Conservation (phyloP, 2,797 vertebrate genomes). For the Periophthalmus magnuspinnatus region DNA sequence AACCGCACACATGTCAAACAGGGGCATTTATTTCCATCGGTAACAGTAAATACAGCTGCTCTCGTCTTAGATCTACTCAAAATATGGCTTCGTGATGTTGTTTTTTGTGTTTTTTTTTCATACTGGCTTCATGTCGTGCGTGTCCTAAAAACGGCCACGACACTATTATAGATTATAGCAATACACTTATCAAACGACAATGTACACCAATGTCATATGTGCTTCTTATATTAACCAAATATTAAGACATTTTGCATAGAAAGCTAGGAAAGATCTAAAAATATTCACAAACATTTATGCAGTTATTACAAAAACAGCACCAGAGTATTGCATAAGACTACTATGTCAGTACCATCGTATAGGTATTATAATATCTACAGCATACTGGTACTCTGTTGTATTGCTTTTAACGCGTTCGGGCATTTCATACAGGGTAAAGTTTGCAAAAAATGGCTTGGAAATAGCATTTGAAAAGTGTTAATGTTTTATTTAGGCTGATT, state of each 20-base stretch:
- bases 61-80: constrained; percentile 43
- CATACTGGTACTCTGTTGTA: constrained; percentile 64
- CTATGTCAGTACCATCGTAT: constrained; percentile 58
- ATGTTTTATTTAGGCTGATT: too few species aligned
- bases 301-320: constrained; percentile 69
- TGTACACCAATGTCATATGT: constrained; percentile 47
- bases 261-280: constrained; percentile 54
- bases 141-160: constrained; percentile 28
- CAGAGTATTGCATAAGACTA: constrained; percentile 67
- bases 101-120: background rate
- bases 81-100: constrained; percentile 45
- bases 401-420: constrained; percentile 39
- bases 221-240: constrained; percentile 58
- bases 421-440: constrained; percentile 29
- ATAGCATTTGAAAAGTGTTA: constrained; percentile 1
- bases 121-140: constrained; percentile 53
- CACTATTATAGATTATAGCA: constrained; percentile 31
- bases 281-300: constrained; percentile 72
- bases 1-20: constrained; percentile 40
- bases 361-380: constrained; percentile 48
- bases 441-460: constrained; percentile 27
- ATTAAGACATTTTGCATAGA: constrained; percentile 69
- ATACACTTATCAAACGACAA: constrained; percentile 44
- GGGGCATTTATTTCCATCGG: constrained; percentile 72
- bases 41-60: constrained; percentile 73